Percentiles rank a stretch among this genome's conserved stretches.
Evolutionary conservation across 2,113 vertebrate genomes (phyloP).

Genomic region (Pagrus major): DNA sequence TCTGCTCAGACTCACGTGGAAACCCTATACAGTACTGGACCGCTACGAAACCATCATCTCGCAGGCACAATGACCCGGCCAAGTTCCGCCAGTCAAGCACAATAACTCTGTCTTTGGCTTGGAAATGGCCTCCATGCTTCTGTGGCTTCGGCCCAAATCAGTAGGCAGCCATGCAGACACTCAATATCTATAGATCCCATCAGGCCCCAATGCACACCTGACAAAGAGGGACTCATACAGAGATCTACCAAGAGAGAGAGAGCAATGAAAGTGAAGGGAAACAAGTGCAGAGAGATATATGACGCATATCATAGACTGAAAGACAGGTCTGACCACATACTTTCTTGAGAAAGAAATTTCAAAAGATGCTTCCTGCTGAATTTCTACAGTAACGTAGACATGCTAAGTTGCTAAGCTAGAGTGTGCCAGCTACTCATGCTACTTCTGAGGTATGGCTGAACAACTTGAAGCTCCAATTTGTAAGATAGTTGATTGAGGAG

Average conservation of each 20-base stretch:
- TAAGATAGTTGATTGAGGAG: too few relatives aligned
- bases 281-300: slow-evolving; percentile 12
- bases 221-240: slow-evolving; percentile 36
- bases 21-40: background rate
- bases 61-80: background rate
- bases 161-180: slow-evolving; percentile 66
- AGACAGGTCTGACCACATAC: slow-evolving; percentile 14
- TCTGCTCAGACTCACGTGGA: background rate
- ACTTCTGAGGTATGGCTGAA: too few relatives aligned
- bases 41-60: background rate
- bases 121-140: slow-evolving; percentile 52
- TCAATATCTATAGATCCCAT: slow-evolving; percentile 50
- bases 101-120: slow-evolving; percentile 44
- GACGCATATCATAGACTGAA: background rate
- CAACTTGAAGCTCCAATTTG: too few relatives aligned
- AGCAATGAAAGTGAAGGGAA: slow-evolving; percentile 14
- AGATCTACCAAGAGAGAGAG: slow-evolving; percentile 13
- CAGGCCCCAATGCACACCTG: slow-evolving; percentile 66
- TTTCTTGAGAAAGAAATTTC: background rate
- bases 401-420: slow-evolving; percentile 39
- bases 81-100: slow-evolving; percentile 33
- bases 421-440: background rate
- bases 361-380: background rate
- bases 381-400: background rate
- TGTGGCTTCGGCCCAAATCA: slow-evolving; percentile 62